Conservation (phyloP, 2,888 invertebrate genomes). For the Noctua fimbriata region DNA sequence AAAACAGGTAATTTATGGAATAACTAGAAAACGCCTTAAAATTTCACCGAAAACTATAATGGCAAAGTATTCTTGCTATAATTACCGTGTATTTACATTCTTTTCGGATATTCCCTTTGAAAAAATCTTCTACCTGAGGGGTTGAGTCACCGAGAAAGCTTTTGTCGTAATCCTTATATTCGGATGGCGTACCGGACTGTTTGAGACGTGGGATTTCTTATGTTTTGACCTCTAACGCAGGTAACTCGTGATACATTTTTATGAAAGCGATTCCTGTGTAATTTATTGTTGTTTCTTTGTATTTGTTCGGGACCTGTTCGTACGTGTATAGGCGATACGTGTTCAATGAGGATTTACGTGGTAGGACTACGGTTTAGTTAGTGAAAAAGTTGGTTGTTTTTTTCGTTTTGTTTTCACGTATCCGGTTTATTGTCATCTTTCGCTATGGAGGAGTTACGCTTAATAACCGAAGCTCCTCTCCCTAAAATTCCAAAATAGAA, state of each 20-base stretch:
- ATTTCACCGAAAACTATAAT: slow-evolving; percentile 60
- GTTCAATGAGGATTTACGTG: slow-evolving; percentile 51
- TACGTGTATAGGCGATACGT: slow-evolving; percentile 44
- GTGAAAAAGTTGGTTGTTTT: slow-evolving; percentile 15
- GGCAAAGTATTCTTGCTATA: slow-evolving; percentile 51
- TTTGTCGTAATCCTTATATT: slow-evolving; percentile 77
- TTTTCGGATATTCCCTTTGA: slow-evolving; percentile 58
- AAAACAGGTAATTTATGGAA: slow-evolving; percentile 55
- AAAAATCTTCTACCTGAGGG: slow-evolving; percentile 76
- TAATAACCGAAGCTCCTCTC: background rate
- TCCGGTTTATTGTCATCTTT: slow-evolving; percentile 27
- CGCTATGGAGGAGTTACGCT: background rate
- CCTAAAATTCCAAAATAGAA: background rate
- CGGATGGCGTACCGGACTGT: slow-evolving; percentile 59
- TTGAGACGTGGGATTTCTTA: slow-evolving; percentile 64
- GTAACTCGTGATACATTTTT: slow-evolving; percentile 63
- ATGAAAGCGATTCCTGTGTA: slow-evolving; percentile 53
- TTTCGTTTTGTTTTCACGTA: slow-evolving; percentile 5
- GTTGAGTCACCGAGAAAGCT: slow-evolving; percentile 75
- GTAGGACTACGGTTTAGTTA: slow-evolving; percentile 14
- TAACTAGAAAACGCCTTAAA: slow-evolving; percentile 28
- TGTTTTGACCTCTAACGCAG: slow-evolving; percentile 65
- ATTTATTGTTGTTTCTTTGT: slow-evolving; percentile 59
- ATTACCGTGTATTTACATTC: slow-evolving; percentile 60
- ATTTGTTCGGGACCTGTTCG: slow-evolving; percentile 59